Evolutionary conservation across 1,140 invertebrate genomes (phyloP).

Genomic region (Coelopa frigida): DNA sequence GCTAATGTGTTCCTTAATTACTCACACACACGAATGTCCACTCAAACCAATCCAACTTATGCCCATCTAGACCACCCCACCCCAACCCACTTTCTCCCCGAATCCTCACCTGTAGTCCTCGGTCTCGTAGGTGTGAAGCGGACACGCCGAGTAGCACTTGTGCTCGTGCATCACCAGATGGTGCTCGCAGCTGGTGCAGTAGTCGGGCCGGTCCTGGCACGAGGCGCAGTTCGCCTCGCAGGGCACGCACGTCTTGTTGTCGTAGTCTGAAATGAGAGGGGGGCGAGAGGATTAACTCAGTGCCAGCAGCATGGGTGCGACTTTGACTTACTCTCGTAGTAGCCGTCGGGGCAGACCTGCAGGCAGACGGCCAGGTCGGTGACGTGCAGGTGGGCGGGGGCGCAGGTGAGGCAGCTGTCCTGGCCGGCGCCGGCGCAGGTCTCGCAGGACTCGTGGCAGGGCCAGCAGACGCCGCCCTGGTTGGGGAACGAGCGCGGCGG

Average conservation of each 20-base stretch:
- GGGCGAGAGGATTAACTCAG: background rate
- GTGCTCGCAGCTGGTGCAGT: conserved; percentile 75
- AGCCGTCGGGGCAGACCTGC: conserved; percentile 77
- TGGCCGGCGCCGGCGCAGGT: conserved; percentile 76
- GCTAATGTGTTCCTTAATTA: too few relatives aligned
- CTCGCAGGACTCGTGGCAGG: conserved; percentile 76
- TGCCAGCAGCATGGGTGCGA: background rate
- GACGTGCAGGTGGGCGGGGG: conserved; percentile 67
- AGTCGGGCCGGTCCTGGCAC: conserved; percentile 70
- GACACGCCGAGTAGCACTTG: conserved; percentile 74
- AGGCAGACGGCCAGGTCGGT: conserved; percentile 73
- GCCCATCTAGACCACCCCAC: too few relatives aligned
- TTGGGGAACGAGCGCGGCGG: conserved; percentile 72
- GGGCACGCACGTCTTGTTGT: conserved; percentile 66
- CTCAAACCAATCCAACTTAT: too few relatives aligned
- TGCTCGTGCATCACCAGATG: conserved; percentile 72
- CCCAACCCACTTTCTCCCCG: too few relatives aligned
- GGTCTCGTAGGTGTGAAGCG: conserved; percentile 70
- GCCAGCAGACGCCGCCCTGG: conserved; percentile 68
- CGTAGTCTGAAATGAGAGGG: conserved; percentile 50
- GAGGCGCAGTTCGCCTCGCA: conserved; percentile 74
- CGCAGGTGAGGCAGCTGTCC: conserved; percentile 72
- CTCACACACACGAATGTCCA: too few relatives aligned
- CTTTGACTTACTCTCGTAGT: conserved; percentile 63
- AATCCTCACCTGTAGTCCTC: conserved; percentile 70